A percentile compares a stretch with the other conserved stretches of the same genome.
Conservation (phyloP, 2,888 invertebrate genomes). For the Patella depressa region DNA sequence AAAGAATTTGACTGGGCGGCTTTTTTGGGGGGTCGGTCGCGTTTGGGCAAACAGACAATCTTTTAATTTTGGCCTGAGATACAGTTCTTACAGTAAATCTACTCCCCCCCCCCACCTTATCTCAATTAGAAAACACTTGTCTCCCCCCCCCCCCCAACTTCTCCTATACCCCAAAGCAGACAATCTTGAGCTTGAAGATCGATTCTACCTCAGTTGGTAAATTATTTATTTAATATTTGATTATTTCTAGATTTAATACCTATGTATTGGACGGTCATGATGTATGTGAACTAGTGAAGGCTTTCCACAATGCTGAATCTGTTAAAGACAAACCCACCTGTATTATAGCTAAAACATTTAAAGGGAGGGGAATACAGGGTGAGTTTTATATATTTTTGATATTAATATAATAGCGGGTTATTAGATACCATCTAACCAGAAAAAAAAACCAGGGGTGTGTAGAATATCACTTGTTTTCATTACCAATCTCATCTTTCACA, state of each 20-base stretch:
- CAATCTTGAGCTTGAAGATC: neutral
- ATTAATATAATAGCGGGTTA: too few species aligned
- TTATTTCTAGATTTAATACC: constrained; percentile 64
- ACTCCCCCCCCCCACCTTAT: too few species aligned
- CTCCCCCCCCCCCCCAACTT: neutral
- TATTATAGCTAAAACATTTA: constrained; percentile 94
- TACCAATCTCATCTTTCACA: too few species aligned
- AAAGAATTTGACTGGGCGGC: too few species aligned
- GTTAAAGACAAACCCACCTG: constrained; percentile 90
- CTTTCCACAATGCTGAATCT: constrained; percentile 82
- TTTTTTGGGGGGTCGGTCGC: too few species aligned
- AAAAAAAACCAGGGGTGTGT: too few species aligned
- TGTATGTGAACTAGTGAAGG: constrained; percentile 88
- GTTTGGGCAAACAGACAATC: too few species aligned
- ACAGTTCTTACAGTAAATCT: too few species aligned
- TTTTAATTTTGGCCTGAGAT: too few species aligned
- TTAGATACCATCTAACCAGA: too few species aligned
- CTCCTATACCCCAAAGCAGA: neutral
- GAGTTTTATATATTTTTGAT: constrained; percentile 15
- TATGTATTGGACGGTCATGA: constrained; percentile 95
- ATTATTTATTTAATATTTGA: constrained; percentile 4
- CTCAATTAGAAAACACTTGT: neutral
- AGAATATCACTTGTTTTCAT: too few species aligned
- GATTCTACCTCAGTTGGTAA: neutral
- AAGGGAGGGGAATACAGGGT: constrained; percentile 81